Percentiles rank a stretch among this genome's conserved stretches.
Evolutionary conservation across 64 coral and sea anemone genomes (phyloP).

Genomic region (Dendrophyllia cribrosa): DNA sequence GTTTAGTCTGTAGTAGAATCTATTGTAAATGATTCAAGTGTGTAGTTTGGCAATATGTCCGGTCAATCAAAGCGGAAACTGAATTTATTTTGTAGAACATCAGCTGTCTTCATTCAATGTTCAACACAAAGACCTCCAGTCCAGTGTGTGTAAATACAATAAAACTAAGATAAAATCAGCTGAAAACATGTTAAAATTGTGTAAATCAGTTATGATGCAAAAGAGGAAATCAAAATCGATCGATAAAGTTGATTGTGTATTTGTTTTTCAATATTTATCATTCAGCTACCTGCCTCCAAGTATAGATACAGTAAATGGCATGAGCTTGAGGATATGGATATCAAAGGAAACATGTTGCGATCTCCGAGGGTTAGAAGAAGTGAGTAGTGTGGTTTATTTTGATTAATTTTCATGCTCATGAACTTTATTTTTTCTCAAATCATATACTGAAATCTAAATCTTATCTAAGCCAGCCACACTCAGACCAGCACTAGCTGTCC

Average conservation of each 20-base stretch:
- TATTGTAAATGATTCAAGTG: neutral
- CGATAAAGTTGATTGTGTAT: neutral
- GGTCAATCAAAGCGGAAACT: no score
- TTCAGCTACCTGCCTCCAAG: conserved; percentile 84
- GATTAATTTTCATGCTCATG: no score
- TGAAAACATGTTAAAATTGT: no score
- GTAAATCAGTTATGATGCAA: neutral
- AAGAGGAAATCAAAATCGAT: neutral
- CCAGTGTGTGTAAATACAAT: no score
- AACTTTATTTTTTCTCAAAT: no score
- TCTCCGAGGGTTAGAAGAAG: conserved; percentile 93
- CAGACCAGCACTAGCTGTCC: no score
- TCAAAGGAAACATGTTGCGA: conserved; percentile 95
- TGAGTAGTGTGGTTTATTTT: conserved; percentile 4
- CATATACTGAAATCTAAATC: no score
- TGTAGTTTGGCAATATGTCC: neutral
- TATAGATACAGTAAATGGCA: conserved; percentile 99
- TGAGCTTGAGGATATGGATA: conserved; percentile 92
- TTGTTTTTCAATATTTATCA: conserved; percentile 13
- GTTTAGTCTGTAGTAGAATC: neutral
- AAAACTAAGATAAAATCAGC: no score
- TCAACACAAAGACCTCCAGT: no score
- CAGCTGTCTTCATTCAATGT: no score
- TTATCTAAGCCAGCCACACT: no score
- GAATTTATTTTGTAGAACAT: no score